Conservation (phyloP, 2,113 vertebrate genomes). For the Macroglossus sobrinus region DNA sequence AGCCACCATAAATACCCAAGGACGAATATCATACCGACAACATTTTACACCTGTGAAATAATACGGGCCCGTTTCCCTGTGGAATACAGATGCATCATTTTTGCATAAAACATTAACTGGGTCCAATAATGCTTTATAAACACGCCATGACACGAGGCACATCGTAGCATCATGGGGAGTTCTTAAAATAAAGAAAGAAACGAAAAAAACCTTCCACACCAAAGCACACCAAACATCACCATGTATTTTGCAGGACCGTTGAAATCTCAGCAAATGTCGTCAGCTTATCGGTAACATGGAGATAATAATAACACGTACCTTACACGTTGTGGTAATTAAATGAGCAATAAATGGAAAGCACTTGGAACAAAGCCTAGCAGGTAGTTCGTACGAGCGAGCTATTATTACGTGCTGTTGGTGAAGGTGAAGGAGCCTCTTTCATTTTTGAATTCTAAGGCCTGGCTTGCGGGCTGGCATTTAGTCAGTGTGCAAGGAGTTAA, state of each 20-base stretch:
- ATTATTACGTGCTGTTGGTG: neutral
- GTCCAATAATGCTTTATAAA: neutral
- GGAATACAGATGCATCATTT: neutral
- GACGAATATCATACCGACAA: neutral
- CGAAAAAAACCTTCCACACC: neutral
- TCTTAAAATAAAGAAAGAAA: neutral
- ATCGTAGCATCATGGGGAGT: neutral
- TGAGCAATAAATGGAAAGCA: too few species aligned
- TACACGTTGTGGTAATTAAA: neutral
- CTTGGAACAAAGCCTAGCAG: neutral
- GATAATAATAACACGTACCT: neutral
- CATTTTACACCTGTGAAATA: neutral
- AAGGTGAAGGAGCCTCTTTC: neutral
- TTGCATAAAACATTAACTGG: neutral
- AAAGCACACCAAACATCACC: neutral
- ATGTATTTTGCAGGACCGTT: neutral
- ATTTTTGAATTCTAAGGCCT: neutral
- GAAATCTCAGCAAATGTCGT: neutral
- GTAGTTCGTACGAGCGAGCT: neutral
- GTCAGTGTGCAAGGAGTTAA: neutral
- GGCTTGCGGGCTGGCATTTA: neutral
- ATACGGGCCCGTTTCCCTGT: neutral
- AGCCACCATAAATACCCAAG: neutral
- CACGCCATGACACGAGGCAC: neutral
- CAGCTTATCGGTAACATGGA: neutral